phyloP scores from a whole-genome alignment of 2,113 vertebrate species.

The Castor canadensis region DNA sequence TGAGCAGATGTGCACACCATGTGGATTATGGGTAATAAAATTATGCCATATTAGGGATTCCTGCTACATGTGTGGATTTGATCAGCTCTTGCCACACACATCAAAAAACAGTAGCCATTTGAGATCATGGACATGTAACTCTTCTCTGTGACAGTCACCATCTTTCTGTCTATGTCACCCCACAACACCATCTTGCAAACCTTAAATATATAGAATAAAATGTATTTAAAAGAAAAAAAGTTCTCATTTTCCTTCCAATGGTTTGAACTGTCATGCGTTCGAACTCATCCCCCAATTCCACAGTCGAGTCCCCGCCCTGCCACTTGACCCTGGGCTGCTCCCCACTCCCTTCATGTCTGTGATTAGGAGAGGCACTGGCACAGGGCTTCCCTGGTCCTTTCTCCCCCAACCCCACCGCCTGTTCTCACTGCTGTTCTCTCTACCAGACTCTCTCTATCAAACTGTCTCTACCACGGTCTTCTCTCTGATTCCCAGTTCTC shows the following conservation, averaged over 20 bases:
- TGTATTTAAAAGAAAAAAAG: background rate
- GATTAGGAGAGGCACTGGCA: background rate
- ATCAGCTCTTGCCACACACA: background rate
- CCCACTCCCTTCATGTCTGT: no score
- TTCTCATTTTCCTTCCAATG: background rate
- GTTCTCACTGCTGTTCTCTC: background rate
- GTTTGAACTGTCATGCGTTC: background rate
- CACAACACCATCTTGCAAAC: background rate
- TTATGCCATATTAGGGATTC: background rate
- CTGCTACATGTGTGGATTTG: background rate
- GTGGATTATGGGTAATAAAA: background rate
- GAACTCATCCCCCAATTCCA: background rate
- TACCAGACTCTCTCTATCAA: no score
- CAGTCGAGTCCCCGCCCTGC: background rate
- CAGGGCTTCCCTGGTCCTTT: background rate
- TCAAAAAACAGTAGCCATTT: background rate
- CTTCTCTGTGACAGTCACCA: background rate
- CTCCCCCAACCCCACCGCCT: background rate
- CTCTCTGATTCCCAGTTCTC: background rate
- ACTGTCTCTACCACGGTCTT: background rate
- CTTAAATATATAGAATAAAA: background rate
- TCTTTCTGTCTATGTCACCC: background rate
- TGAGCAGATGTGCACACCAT: no score
- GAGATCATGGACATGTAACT: background rate
- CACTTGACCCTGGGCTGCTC: no score